Evolutionary conservation across 2,888 invertebrate genomes (phyloP), one percentile per base, ranked within the genome.

Genomic region (Amphipyra berbera): DNA sequence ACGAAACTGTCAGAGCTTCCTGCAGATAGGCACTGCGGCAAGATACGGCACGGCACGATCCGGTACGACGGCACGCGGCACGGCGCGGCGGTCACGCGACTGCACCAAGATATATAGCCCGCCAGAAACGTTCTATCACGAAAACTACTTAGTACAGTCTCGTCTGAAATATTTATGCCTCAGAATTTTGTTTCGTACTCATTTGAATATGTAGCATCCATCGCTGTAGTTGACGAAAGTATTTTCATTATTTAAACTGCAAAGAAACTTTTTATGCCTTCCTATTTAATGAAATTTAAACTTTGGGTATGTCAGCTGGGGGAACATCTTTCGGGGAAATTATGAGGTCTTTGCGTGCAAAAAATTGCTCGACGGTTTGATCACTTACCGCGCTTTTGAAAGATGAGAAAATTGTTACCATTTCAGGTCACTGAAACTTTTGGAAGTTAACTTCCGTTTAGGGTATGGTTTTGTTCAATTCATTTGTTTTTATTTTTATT

Each of bases 1-100:
- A 73, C 76, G 42, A 68, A 63, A 61, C 78, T 81, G 80, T 78
- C 78, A 57, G 71, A 61, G 62, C 54, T 68, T 76, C 79, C 78
- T 70, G 72, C 68, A 71, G 79, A 76, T 78, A 74, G 64, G 56
- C 71, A 68, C 69, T 78, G 79, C 70, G 73, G 79, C 57, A 60
- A 63, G 65, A 47, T 27, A 66, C 68, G 64, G 58, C 48, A n/a
- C 68, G 56, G 63, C 52, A 49, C 50, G 53, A 14, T 10, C 8
- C 44, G 14, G 42, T 46, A 44, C 71, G 54, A 27, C 15, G 63
- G 40, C n/a, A 44, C 33, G 7, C 48, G 46, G 41, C 41, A 12
- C 49, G 50, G 41, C 35, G 9, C 10, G 27, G 35, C 59, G 46
- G 59, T 53, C 56, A 65, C 55, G 61, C 46, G 46, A 66, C 70